Conservation (phyloP, 2,888 invertebrate genomes). For the Microctonus hyperodae region DNA sequence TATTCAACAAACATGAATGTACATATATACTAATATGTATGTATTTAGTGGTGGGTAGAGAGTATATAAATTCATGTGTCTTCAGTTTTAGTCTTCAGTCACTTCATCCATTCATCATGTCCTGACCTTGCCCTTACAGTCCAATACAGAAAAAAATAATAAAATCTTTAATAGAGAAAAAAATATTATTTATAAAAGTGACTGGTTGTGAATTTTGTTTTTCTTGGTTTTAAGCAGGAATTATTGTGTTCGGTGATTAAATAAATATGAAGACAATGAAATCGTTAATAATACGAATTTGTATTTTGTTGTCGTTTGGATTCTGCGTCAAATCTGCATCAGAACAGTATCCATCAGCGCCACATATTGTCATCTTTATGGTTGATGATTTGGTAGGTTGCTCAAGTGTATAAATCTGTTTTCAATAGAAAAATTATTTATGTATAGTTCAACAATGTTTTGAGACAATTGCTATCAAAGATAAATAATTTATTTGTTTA, state of each 20-base stretch:
- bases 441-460: neutral
- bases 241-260: neutral
- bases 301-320: conserved; percentile 30
- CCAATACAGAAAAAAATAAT: neutral
- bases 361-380: conserved; percentile 67
- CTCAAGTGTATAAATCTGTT: neutral
- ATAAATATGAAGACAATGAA: conserved; percentile 25
- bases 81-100: conserved; percentile 35
- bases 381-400: conserved; percentile 68
- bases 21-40: conserved; percentile 24
- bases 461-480: neutral
- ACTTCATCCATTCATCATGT: conserved; percentile 40
- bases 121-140: conserved; percentile 40
- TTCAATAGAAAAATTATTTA: neutral
- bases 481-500: too few species aligned
- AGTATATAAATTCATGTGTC: conserved; percentile 40
- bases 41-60: conserved; percentile 40
- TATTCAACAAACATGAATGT: conserved; percentile 46
- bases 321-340: conserved; percentile 29
- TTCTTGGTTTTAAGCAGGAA: neutral
- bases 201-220: neutral
- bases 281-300: conserved; percentile 24
- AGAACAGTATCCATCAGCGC: conserved; percentile 55
- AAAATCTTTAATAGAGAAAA: neutral
- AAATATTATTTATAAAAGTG: neutral